Evolutionary conservation across 2,797 vertebrate genomes (phyloP).

Genomic region (Delichon dasypus): DNA sequence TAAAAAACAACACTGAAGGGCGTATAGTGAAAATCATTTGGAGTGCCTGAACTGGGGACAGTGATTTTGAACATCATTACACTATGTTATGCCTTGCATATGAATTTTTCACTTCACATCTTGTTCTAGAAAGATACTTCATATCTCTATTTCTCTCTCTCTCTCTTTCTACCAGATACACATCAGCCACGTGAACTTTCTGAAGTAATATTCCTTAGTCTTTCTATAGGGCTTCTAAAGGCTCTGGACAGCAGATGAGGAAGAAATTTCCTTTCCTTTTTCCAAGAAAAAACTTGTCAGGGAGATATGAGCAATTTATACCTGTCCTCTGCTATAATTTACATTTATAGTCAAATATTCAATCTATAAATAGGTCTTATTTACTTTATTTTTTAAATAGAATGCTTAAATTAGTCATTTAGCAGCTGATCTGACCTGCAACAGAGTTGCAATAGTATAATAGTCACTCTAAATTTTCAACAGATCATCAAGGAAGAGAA

Average conservation of each 20-base stretch:
- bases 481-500: neutral
- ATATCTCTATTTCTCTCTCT: neutral
- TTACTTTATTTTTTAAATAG: neutral
- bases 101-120: neutral
- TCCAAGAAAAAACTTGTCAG: neutral
- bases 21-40: neutral
- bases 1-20: neutral
- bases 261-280: neutral
- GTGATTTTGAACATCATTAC: neutral
- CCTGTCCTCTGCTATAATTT: neutral
- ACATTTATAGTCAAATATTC: neutral
- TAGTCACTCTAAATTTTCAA: neutral
- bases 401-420: neutral
- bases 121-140: neutral
- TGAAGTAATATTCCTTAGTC: neutral
- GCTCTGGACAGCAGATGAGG: slow-evolving; percentile 45
- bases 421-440: neutral
- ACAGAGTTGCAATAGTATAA: neutral
- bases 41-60: neutral
- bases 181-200: neutral
- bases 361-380: neutral
- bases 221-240: neutral
- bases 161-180: neutral
- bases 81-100: neutral
- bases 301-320: neutral